Evolutionary conservation across 2,797 vertebrate species (phyloP).

Genomic region (Pseudomugil gertrudae): DNA sequence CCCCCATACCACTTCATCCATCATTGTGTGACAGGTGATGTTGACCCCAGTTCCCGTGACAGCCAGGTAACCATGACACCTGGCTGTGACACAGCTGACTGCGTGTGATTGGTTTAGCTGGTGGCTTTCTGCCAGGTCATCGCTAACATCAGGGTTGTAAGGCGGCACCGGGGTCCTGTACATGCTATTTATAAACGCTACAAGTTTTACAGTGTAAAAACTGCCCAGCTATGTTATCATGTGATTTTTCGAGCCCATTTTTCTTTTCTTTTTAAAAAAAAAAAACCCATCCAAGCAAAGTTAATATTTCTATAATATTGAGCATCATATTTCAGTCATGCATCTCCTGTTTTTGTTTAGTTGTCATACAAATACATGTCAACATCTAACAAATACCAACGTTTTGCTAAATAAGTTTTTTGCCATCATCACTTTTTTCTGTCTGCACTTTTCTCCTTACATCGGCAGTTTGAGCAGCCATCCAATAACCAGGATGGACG

Average conservation of each 20-base stretch:
- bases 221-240: neutral
- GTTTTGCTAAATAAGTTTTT: neutral
- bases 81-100: slow-evolving; percentile 67
- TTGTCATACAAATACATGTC: neutral
- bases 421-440: neutral
- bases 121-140: slow-evolving; percentile 64
- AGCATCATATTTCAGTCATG: neutral
- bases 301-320: neutral
- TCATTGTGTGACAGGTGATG: slow-evolving; percentile 59
- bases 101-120: slow-evolving; percentile 62
- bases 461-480: slow-evolving; percentile 8
- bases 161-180: slow-evolving; percentile 54
- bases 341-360: neutral
- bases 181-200: slow-evolving; percentile 53
- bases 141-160: slow-evolving; percentile 59
- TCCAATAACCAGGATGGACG: slow-evolving; percentile 10
- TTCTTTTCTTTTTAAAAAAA: neutral
- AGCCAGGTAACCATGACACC: slow-evolving; percentile 75
- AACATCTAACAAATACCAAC: neutral
- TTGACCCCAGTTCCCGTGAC: slow-evolving; percentile 67
- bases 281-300: neutral
- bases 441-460: neutral
- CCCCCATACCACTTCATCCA: slow-evolving; percentile 43
- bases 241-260: no score
- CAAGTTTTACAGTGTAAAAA: slow-evolving; percentile 27